Percentiles rank a stretch among this genome's conserved stretches.
These are phyloP conservation scores for Dichetophora obliterata DNA, from an alignment of 2,888 invertebrate genomes.

Conservation along the genomic window DNA sequence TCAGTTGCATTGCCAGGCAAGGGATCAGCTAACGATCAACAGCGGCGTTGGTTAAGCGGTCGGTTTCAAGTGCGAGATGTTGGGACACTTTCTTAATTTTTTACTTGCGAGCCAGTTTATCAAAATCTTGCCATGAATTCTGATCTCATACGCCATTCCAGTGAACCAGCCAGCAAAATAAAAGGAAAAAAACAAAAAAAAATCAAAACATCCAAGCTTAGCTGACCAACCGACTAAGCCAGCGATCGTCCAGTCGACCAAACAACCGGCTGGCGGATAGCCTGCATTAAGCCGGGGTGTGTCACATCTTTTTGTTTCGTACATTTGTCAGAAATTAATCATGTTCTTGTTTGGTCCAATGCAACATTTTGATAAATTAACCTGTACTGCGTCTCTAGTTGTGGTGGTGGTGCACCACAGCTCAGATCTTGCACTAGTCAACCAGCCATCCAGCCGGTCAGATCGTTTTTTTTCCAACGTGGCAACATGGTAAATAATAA, in stretches of 20 bases:
- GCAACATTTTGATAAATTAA: conserved; percentile 61
- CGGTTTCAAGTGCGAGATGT: conserved; percentile 33
- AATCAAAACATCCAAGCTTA: background rate
- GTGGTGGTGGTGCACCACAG: background rate
- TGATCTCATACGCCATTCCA: conserved; percentile 35
- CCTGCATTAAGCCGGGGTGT: conserved; percentile 54
- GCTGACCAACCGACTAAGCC: background rate
- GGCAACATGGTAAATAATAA: conserved; percentile 14
- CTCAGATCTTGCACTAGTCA: background rate
- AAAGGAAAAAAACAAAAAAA: background rate
- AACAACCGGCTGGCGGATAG: background rate
- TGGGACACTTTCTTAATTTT: conserved; percentile 26
- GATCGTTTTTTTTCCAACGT: background rate
- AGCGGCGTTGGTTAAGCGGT: background rate
- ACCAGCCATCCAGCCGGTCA: background rate
- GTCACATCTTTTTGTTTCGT: conserved; percentile 68
- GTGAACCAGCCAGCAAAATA: background rate
- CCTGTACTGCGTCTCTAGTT: conserved; percentile 43
- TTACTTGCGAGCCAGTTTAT: conserved; percentile 28
- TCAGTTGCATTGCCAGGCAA: background rate
- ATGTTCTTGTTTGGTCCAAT: conserved; percentile 60
- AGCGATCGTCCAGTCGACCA: background rate
- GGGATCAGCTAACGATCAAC: conserved; percentile 25
- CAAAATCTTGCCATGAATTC: conserved; percentile 21
- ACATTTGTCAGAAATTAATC: conserved; percentile 70